Base-by-base conservation (phyloP, 2,888 invertebrate genomes). In the Hetaerina titia region DNA sequence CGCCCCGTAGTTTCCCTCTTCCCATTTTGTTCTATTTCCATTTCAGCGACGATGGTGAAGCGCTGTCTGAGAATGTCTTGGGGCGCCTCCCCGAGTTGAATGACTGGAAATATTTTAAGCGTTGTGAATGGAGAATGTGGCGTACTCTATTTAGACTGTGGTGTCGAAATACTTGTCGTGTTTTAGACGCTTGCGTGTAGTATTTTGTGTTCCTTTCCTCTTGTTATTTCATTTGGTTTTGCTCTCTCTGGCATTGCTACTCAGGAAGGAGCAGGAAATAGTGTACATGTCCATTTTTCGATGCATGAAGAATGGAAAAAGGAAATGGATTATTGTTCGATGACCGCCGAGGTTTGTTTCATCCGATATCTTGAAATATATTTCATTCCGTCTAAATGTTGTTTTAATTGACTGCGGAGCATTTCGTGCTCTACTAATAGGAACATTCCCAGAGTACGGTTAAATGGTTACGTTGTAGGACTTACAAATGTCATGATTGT, bases 11-110 rank as follows among this genome's bases (percentile, higher is more conserved):
- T 69, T 45, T n/a, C 74, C 92, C 74, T 22, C 56, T 2, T 31
- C 19, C 69, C 69, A 45, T 56, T 74, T 92, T 74, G 92, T 92
- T 92, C 92, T 92, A 92, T 92, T 92, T 92, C 69, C 92, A 92
- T 92, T 92, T 92, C 92, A 56, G 90, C 90, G 90, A 64, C 90
- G 31, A 56, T 92, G 92, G 92, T 92, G 92, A 92, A 92, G 92
- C 92, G 92, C 92, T 74, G 92, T 92, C 92, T 92, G 92, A 92
- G 92, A 92, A 92, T 92, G 92, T 92, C 92, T 92, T 19, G 92
- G 56, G 92, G 56, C 92, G 92, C 92, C 69, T 56, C 19, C 81
- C 31, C 81, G 64, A 92, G 69, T 56, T 92, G 92, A 92, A 92
- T 92, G 92, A 92, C 92, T 92, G 69, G 92, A 92, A 69, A 92